Percentiles rank a stretch among this genome's conserved stretches.
Conservation (phyloP, 2,797 vertebrate species). For the Tinamus major region DNA sequence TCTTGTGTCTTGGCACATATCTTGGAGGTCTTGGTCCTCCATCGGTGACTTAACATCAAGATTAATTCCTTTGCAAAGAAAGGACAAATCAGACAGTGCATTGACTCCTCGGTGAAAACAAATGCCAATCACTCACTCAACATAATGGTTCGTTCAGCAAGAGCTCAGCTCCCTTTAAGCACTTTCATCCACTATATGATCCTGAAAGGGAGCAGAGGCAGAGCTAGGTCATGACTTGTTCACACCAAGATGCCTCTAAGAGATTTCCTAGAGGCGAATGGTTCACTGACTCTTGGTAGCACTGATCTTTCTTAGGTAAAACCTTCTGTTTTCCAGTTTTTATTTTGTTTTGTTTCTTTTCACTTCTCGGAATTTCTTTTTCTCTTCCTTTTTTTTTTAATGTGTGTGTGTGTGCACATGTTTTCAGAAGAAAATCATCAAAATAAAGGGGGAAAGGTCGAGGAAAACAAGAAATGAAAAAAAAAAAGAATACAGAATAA, state of each 20-base stretch:
- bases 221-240: neutral
- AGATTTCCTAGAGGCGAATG: neutral
- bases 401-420: neutral
- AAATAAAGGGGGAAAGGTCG: neutral
- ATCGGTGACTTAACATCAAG: too few species aligned
- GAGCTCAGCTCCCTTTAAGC: neutral
- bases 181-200: neutral
- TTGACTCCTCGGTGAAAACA: neutral
- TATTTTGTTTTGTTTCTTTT: neutral
- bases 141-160: neutral
- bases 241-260: neutral
- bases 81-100: rapidly evolving
- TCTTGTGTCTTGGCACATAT: neutral
- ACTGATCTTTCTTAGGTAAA: neutral
- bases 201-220: neutral
- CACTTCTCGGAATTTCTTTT: neutral
- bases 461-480: neutral
- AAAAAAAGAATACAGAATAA: neutral
- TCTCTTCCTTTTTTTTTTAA: too few species aligned
- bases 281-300: neutral
- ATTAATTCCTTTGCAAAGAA: too few species aligned
- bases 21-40: neutral
- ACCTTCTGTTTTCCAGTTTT: neutral
- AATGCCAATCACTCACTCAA: neutral
- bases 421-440: neutral